A percentile compares a stretch with the other conserved stretches of the same genome.
phyloP scores from a whole-genome alignment of 2,888 invertebrate genomes.

The Serrognathus titanus region DNA sequence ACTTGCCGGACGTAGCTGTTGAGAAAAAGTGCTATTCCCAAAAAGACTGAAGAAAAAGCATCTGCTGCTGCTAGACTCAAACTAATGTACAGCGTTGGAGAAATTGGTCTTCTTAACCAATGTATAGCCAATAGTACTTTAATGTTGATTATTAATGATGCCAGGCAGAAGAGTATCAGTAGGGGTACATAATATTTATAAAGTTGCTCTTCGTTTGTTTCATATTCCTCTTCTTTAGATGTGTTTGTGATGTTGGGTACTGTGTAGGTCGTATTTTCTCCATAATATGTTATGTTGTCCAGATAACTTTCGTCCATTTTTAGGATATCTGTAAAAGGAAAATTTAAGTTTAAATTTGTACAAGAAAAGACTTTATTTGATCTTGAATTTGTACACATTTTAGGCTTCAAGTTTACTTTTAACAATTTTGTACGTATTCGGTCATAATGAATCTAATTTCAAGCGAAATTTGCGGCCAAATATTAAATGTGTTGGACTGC shows the following conservation, averaged over 20 bases:
- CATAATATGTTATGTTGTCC: too few relatives aligned
- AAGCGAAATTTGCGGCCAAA: too few relatives aligned
- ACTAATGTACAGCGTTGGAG: conserved; percentile 58
- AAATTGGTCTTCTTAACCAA: conserved; percentile 56
- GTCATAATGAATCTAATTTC: too few relatives aligned
- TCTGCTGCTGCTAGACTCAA: conserved; percentile 59
- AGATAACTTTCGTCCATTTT: not conserved
- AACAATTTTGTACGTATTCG: too few relatives aligned
- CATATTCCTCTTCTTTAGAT: not conserved
- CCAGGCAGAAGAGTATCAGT: conserved; percentile 51
- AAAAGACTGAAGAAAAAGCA: conserved; percentile 53
- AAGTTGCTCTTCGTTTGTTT: conserved; percentile 5
- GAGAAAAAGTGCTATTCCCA: conserved; percentile 53
- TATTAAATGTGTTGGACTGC: too few relatives aligned
- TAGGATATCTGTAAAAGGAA: not conserved
- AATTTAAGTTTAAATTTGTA: not conserved
- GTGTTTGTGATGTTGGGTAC: not conserved
- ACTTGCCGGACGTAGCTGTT: conserved; percentile 50
- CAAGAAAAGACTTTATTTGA: too few relatives aligned
- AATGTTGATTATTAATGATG: conserved; percentile 55
- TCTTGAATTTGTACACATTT: too few relatives aligned
- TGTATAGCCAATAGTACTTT: conserved; percentile 53
- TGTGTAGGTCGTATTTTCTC: too few relatives aligned
- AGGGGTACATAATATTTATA: conserved; percentile 38
- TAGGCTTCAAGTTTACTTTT: too few relatives aligned